Evolutionary conservation across 2,113 vertebrate genomes (phyloP).

Genomic region (Arothron firmamentum): DNA sequence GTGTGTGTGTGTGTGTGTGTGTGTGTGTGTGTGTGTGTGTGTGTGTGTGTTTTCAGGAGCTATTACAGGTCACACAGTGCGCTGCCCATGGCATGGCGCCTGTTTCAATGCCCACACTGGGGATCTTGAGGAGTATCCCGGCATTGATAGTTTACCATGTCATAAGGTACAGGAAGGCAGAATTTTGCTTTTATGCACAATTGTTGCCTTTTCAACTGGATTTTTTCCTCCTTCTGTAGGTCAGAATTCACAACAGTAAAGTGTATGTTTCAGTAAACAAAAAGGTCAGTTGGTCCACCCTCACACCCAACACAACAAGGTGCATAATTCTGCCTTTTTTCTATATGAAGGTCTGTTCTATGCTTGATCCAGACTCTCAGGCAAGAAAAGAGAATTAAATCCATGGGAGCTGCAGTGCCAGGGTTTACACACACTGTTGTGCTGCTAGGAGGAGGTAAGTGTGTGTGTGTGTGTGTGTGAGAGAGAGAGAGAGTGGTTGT

Average conservation of each 20-base stretch:
- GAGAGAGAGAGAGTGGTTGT: conserved; percentile 20
- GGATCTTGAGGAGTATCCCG: conserved; percentile 83
- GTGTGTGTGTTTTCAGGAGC: conserved; percentile 67
- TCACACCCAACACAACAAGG: neutral
- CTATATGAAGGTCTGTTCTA: conserved; percentile 3
- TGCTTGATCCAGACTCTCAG: conserved; percentile 67
- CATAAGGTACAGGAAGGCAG: conserved; percentile 60
- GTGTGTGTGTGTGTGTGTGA: conserved; percentile 12
- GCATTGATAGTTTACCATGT: conserved; percentile 77
- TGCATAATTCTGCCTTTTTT: neutral
- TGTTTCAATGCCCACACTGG: conserved; percentile 81
- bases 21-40: conserved; percentile 9
- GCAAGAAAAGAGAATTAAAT: conserved; percentile 67
- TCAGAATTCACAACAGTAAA: conserved; percentile 76
- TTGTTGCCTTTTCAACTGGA: neutral
- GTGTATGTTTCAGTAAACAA: conserved; percentile 76
- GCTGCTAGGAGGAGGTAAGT: conserved; percentile 75
- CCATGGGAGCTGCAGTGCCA: conserved; percentile 61
- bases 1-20: neutral
- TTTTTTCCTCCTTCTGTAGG: conserved; percentile 61
- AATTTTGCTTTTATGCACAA: neutral
- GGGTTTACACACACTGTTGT: conserved; percentile 60
- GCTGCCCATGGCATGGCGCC: conserved; percentile 83
- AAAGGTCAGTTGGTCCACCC: conserved; percentile 64
- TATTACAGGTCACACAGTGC: conserved; percentile 72